Evolutionary conservation across 92 coral and sea anemone species (phyloP).

Genomic region (Anthopleura xanthogrammica): DNA sequence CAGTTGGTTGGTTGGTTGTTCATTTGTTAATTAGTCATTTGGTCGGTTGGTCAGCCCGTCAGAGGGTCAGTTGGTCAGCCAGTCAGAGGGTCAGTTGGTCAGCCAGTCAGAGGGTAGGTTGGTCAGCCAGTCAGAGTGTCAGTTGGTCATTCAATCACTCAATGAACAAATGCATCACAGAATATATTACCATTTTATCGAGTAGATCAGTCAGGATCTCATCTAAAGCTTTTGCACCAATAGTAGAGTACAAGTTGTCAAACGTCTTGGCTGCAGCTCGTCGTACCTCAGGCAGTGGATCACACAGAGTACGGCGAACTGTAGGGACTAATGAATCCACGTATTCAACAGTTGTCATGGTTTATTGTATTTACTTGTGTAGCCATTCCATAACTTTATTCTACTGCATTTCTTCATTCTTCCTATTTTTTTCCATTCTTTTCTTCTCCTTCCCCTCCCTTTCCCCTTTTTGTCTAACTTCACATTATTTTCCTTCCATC

Average conservation of each 20-base stretch:
- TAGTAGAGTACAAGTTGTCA: conserved; percentile 91
- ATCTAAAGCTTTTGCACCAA: conserved; percentile 86
- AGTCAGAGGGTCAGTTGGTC: too few relatives aligned
- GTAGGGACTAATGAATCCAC: conserved; percentile 94
- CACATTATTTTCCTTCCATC: neutral
- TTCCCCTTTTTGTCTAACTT: too few relatives aligned
- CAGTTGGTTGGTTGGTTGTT: too few relatives aligned
- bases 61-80: too few relatives aligned
- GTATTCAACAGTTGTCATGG: conserved; percentile 17
- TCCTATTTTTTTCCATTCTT: neutral
- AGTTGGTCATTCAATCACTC: too few relatives aligned
- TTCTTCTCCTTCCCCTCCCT: neutral
- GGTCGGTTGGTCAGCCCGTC: too few relatives aligned
- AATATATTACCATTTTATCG: conserved; percentile 64
- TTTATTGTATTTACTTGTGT: neutral
- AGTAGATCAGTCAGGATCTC: conserved; percentile 88
- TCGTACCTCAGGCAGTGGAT: conserved; percentile 88
- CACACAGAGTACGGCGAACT: conserved; percentile 91
- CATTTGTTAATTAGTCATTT: too few relatives aligned
- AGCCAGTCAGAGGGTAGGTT: too few relatives aligned
- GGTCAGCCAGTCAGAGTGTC: too few relatives aligned
- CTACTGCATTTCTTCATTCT: too few relatives aligned
- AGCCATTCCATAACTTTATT: too few relatives aligned
- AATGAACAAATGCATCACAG: too few relatives aligned
- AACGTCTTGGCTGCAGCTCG: conserved; percentile 89